Percentiles rank a stretch among this genome's conserved stretches.
These are phyloP conservation scores for Prorops nasuta DNA, from an alignment of 1,140 invertebrate genomes.

Conservation along the genomic window DNA sequence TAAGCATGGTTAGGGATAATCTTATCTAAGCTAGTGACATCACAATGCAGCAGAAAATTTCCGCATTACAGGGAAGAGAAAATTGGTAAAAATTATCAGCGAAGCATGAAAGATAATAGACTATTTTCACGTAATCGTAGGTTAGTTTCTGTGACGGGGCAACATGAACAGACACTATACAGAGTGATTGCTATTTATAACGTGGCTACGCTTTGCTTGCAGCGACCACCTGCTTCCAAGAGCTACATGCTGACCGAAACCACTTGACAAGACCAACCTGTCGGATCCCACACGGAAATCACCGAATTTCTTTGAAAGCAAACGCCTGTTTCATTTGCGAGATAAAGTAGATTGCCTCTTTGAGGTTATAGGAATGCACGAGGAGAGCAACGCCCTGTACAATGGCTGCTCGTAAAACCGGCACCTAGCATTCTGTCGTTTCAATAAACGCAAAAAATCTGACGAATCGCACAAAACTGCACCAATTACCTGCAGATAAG, in stretches of 20 bases:
- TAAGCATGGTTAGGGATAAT: too few species aligned
- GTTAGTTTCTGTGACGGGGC: constrained; percentile 18
- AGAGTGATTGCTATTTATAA: constrained; percentile 28
- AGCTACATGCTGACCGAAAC: constrained; percentile 14
- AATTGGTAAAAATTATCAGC: too few species aligned
- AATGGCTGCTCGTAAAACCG: constrained; percentile 27
- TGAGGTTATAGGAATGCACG: neutral
- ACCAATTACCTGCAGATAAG: too few species aligned
- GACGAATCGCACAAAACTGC: constrained; percentile 22
- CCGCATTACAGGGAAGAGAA: too few species aligned
- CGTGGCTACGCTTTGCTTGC: constrained; percentile 4
- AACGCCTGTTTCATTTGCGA: too few species aligned
- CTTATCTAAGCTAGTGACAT: too few species aligned
- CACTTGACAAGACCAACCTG: constrained; percentile 37
- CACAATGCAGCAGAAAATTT: too few species aligned
- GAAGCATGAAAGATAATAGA: too few species aligned
- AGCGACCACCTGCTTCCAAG: constrained; percentile 27
- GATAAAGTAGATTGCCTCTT: too few species aligned
- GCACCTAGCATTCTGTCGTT: too few species aligned
- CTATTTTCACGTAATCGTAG: constrained; percentile 17
- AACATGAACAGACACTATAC: constrained; percentile 10
- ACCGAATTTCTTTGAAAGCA: too few species aligned
- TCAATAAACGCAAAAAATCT: constrained; percentile 8
- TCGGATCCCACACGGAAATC: constrained; percentile 23
- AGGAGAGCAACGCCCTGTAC: constrained; percentile 39